phyloP scores from a whole-genome alignment of 2,888 invertebrate genomes.

The Platycnemis pennipes region DNA sequence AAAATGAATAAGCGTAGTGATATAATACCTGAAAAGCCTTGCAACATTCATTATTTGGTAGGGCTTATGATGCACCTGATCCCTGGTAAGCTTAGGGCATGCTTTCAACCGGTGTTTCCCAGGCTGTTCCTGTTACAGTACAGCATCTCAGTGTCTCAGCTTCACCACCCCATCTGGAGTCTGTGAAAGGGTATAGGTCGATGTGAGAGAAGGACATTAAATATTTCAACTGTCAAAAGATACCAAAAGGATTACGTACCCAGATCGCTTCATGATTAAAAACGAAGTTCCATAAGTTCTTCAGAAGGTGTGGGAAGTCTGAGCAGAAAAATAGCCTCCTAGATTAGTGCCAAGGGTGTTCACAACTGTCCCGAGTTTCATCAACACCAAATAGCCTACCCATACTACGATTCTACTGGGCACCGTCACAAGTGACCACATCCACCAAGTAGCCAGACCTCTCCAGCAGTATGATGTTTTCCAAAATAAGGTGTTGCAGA shows the following conservation, averaged over 20 bases:
- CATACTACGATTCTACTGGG: background rate
- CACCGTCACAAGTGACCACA: conserved; percentile 63
- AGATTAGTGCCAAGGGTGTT: background rate
- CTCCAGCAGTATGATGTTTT: conserved; percentile 61
- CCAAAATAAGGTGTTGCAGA: conserved; percentile 61
- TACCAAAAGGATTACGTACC: background rate
- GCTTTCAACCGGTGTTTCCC: too few species aligned
- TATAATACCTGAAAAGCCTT: too few species aligned
- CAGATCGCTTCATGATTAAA: background rate
- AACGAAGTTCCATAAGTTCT: background rate
- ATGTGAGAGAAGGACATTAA: background rate
- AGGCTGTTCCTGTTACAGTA: too few species aligned
- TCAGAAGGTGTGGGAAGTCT: background rate
- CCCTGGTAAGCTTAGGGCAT: too few species aligned
- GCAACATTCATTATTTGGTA: too few species aligned
- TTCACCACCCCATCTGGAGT: too few species aligned
- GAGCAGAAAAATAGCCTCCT: too few species aligned
- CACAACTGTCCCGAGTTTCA: conserved; percentile 47
- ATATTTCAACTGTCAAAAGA: background rate
- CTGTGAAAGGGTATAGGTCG: too few species aligned
- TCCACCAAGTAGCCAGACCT: conserved; percentile 54
- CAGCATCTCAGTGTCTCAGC: too few species aligned
- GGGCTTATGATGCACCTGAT: too few species aligned
- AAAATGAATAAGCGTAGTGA: too few species aligned
- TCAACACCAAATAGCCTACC: conserved; percentile 57